Base-by-base conservation (phyloP, 2,113 vertebrate species). In the Lates calcarifer region DNA sequence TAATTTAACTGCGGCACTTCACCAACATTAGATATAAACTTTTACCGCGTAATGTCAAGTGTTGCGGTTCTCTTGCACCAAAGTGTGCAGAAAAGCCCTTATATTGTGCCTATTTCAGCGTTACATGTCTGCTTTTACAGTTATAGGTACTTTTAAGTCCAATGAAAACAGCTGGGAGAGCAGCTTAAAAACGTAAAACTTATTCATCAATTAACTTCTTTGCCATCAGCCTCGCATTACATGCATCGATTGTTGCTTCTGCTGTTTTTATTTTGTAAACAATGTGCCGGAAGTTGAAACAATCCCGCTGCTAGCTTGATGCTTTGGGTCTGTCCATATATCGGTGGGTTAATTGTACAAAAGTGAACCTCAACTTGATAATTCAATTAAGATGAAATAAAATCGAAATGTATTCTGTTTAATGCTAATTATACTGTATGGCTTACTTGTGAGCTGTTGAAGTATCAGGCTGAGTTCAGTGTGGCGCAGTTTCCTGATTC, bases 251-350 rank as follows among this genome's bases (percentile, higher is more conserved):
- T 4, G 47, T 2, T 5, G 17, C 22, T 53, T 1, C 24, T 9
- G 2, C 49, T 11, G 37, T 15, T 3, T 64, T 77, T 74, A 74
- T 69, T 74, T 62, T 67, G 53, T 61, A 62, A 74, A 43, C 24
- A 11, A 0, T 18, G 10, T 3, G 0, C 58, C 39, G 39, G 5
- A 55, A 26, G 12, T 55, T 26, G 24, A 24, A 28, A 7, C 5
- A 2, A 1, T 20, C 15, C 4, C 10, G 12, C 8, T 33, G 17
- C 10, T 5, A 14, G 15, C 14, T 56, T 28, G 10, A 55, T 26
- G 26, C 26, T 56, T 2, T 13, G 22, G n/a, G 51, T 24, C 10
- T 24, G 10, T 53, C 10, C 13, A 53, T n/a, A 56, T 55, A 1
- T 26, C 6, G 24, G 12, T 56, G 53, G 13, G 28, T 56, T 28